Base-by-base conservation (phyloP, 2,113 vertebrate species). In the Bolborhynchus lineola region DNA sequence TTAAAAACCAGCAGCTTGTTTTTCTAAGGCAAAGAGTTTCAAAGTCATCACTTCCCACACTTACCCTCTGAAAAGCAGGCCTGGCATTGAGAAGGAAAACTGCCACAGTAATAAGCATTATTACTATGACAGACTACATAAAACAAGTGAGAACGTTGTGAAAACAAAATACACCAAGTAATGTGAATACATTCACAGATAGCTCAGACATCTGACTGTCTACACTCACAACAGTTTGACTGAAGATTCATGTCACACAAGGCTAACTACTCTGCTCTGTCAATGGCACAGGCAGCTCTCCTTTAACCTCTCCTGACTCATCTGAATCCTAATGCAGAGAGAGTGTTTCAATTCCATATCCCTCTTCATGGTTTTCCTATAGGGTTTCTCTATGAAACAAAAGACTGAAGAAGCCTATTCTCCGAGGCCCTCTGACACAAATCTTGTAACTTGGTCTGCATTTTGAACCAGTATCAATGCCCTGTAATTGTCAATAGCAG, bases 11-110 rank as follows among this genome's bases (percentile, higher is more conserved):
- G 4, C 44, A 93, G 50, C 47, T 81, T 90, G 35, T 81, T 90
- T 84, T 75, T 76, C 71, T 68, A 91, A 90, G 80, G 64, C 85
- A 93, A 93, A 77, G 70, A 42, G 37, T 72, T 68, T 65, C 67
- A 76, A 55, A 95, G 90, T 65, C 64, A 91, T 74, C 75, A 85
- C 62, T 92, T 93, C 80, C 72, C 44, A 95, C 74, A 88, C 60
- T 59, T 69, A 81, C 31, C 23, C 41, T 94, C 39, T 59, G 1
- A 3, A 65, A 84, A 74, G 16, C 10, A 64, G 37, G 50, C 29
- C 60, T 82, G 47, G 35, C 28, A 78, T 78, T 72, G 46, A 57
- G 46, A 86, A 65, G 46, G 20, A 89, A 84, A 90, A 96, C 74
- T 26, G 77, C 16, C 31, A 60, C 2, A 35, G 33, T 62, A 82